phyloP scores from a whole-genome alignment of 2,888 invertebrate genomes.

The Eutolmus rufibarbis region DNA sequence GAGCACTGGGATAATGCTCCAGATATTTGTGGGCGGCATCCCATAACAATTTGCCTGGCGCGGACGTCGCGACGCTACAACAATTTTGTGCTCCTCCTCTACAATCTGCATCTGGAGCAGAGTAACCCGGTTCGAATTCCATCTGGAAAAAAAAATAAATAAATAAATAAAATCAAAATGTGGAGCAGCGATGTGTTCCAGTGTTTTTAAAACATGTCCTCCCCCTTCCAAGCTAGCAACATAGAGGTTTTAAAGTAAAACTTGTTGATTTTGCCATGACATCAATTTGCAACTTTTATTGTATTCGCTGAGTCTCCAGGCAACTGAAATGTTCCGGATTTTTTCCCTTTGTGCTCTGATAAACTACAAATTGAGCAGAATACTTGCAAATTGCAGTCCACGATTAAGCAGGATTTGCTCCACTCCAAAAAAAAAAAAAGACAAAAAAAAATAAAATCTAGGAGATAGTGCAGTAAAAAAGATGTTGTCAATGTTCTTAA shows the following conservation, averaged over 20 bases:
- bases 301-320: neutral
- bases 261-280: conserved; percentile 17
- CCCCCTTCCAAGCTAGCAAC: neutral
- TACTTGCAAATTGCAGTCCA: neutral
- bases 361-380: neutral
- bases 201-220: neutral
- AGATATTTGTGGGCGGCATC: neutral
- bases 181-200: neutral
- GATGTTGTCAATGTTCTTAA: neutral
- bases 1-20: neutral
- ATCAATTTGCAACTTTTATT: conserved; percentile 9
- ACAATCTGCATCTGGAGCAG: neutral
- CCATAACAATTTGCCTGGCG: neutral
- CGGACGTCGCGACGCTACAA: neutral
- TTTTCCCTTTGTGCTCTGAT: neutral
- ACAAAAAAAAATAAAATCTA: neutral
- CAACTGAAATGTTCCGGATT: neutral
- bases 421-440: neutral
- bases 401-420: neutral
- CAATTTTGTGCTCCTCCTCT: neutral
- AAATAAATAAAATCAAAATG: neutral
- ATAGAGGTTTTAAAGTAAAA: neutral
- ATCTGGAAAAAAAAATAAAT: too few species aligned
- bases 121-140: neutral
- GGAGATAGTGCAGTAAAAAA: neutral